Conservation (phyloP, 1,140 invertebrate species). For the Drosophila lowei region DNA sequence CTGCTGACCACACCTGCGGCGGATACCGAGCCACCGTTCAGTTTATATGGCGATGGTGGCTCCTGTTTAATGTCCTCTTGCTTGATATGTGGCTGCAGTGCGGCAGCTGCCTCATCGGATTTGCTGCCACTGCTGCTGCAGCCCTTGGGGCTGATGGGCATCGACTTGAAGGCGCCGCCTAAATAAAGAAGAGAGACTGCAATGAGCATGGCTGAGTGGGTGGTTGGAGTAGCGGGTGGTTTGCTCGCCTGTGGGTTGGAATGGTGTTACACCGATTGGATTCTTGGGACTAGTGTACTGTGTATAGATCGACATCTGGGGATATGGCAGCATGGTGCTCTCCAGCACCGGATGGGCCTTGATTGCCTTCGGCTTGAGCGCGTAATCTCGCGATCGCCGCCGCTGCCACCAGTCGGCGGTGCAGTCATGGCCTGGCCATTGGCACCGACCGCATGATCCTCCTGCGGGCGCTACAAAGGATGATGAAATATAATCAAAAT, state of each 20-base stretch:
- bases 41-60: slow-evolving; percentile 74
- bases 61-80: slow-evolving; percentile 82
- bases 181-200: neutral
- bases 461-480: slow-evolving; percentile 39
- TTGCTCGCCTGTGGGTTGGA: slow-evolving; percentile 89
- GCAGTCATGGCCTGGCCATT: slow-evolving; percentile 62
- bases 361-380: slow-evolving; percentile 93
- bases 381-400: slow-evolving; percentile 84
- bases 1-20: slow-evolving; percentile 47
- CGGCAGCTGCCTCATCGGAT: slow-evolving; percentile 12
- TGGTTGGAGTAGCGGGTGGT: slow-evolving; percentile 6
- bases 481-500: too few species aligned
- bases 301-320: slow-evolving; percentile 85
- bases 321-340: slow-evolving; percentile 83
- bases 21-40: slow-evolving; percentile 56
- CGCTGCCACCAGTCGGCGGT: slow-evolving; percentile 42
- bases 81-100: slow-evolving; percentile 65
- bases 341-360: slow-evolving; percentile 87
- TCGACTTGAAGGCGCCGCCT: slow-evolving; percentile 93
- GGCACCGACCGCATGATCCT: slow-evolving; percentile 43
- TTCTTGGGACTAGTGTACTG: slow-evolving; percentile 88
- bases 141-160: slow-evolving; percentile 85
- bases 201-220: slow-evolving; percentile 37
- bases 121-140: slow-evolving; percentile 45
- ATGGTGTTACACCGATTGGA: slow-evolving; percentile 90